phyloP scores from a whole-genome alignment of 2,797 vertebrate species.

The Emys orbicularis region DNA sequence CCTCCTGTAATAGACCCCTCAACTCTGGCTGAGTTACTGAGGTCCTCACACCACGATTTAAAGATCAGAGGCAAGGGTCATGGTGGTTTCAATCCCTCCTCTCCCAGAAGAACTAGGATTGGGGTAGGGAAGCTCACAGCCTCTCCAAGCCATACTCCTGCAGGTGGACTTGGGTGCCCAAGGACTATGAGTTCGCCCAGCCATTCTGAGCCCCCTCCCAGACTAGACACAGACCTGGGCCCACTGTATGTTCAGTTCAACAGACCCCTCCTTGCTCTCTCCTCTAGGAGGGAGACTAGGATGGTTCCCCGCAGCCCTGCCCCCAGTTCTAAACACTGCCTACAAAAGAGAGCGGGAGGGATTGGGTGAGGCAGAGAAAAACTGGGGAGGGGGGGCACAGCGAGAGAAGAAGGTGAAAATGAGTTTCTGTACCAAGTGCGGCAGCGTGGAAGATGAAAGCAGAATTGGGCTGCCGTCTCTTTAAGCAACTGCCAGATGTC shows the following conservation, averaged over 20 bases:
- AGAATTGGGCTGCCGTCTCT: conserved; percentile 57
- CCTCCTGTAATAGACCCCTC: not conserved
- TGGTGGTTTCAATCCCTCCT: not conserved
- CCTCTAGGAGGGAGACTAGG: not conserved
- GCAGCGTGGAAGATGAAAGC: conserved; percentile 42
- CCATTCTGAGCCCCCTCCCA: not conserved
- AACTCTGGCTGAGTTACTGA: not conserved
- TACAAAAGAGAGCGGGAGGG: not conserved
- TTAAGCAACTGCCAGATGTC: conserved; percentile 79
- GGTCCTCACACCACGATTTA: not conserved
- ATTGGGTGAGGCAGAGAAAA: too few species aligned
- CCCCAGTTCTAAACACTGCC: not conserved
- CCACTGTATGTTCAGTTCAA: too few species aligned
- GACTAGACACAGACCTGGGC: not conserved
- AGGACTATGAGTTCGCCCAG: not conserved
- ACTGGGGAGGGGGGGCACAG: too few species aligned
- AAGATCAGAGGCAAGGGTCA: not conserved
- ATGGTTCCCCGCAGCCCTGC: not conserved
- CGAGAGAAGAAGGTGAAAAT: not conserved
- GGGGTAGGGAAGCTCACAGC: not conserved
- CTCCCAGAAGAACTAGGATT: not conserved
- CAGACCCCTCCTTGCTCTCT: fast-evolving
- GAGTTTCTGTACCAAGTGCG: not conserved
- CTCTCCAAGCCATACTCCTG: not conserved
- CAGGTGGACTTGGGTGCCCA: not conserved